Evolutionary conservation across 2,797 vertebrate genomes (phyloP).

Genomic region (Poecilia velifera): DNA sequence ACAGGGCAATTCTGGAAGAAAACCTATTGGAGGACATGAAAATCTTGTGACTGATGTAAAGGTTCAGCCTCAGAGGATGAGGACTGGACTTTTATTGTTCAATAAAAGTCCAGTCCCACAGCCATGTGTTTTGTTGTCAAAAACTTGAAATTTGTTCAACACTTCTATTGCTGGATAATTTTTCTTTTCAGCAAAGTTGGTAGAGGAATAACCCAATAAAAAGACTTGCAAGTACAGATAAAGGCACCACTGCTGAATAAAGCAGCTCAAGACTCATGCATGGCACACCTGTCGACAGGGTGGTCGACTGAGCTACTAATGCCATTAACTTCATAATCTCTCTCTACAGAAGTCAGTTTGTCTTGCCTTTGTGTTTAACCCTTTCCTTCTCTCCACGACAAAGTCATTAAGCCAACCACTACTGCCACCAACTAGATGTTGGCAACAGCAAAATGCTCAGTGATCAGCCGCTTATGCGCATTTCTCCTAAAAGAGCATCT

Average conservation of each 20-base stretch:
- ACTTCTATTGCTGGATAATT: not conserved
- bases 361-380: not conserved
- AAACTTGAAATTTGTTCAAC: not conserved
- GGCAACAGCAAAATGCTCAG: not conserved
- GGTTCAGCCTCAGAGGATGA: not conserved
- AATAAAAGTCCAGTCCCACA: not conserved
- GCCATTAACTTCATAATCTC: not conserved
- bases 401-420: not conserved
- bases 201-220: not conserved
- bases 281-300: too few relatives aligned
- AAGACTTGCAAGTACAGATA: not conserved
- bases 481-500: not conserved
- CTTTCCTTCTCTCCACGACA: not conserved
- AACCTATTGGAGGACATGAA: not conserved
- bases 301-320: not conserved
- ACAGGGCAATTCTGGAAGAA: not conserved
- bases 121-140: not conserved
- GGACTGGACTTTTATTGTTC: too few relatives aligned
- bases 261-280: too few relatives aligned
- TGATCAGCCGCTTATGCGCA: not conserved
- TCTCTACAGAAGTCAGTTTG: not conserved
- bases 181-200: not conserved
- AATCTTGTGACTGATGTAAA: not conserved
- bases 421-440: not conserved
- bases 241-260: not conserved